These are phyloP conservation scores for Argyrosomus regius DNA, from an alignment of 2,797 vertebrate species.

Conservation along the genomic window DNA sequence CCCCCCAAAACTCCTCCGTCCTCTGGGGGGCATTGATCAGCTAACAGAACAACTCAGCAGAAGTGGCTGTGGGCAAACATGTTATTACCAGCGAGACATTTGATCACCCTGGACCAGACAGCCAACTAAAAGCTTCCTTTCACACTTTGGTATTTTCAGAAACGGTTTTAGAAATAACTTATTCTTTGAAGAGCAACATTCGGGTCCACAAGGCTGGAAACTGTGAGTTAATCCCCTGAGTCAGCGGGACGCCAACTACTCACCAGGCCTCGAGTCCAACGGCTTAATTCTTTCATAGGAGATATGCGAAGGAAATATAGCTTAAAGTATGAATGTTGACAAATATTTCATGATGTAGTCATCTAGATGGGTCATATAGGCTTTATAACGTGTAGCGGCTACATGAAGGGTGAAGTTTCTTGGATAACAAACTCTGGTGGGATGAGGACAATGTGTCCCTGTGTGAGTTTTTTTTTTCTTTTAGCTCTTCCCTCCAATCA, in stretches of 20 bases:
- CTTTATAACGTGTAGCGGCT: slow-evolving; percentile 11
- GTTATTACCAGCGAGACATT: slow-evolving; percentile 44
- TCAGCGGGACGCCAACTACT: slow-evolving; percentile 35
- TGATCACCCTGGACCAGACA: slow-evolving; percentile 51
- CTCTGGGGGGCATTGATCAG: slow-evolving; percentile 71
- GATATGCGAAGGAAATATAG: slow-evolving; percentile 4
- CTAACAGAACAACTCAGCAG: slow-evolving; percentile 56
- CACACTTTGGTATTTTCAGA: slow-evolving; percentile 55
- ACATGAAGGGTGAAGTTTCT: slow-evolving; percentile 24
- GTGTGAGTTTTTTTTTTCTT: slow-evolving; percentile 28
- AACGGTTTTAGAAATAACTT: slow-evolving; percentile 47
- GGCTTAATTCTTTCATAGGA: slow-evolving; percentile 24
- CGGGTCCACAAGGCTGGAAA: slow-evolving; percentile 44
- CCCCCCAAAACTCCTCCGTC: slow-evolving; percentile 32
- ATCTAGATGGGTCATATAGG: slow-evolving; percentile 13
- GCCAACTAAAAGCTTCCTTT: slow-evolving; percentile 53
- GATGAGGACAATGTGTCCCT: slow-evolving; percentile 63
- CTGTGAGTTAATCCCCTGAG: slow-evolving; percentile 54
- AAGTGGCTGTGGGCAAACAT: slow-evolving; percentile 53
- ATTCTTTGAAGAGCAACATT: slow-evolving; percentile 42
- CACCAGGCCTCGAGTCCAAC: slow-evolving; percentile 35
- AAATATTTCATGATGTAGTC: slow-evolving; percentile 13
- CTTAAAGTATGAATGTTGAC: slow-evolving; percentile 21
- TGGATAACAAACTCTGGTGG: slow-evolving; percentile 57
- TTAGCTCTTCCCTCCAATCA: slow-evolving; percentile 37